Evolutionary conservation across 2,797 vertebrate genomes (phyloP).

Genomic region (Chloroceryle amazona): DNA sequence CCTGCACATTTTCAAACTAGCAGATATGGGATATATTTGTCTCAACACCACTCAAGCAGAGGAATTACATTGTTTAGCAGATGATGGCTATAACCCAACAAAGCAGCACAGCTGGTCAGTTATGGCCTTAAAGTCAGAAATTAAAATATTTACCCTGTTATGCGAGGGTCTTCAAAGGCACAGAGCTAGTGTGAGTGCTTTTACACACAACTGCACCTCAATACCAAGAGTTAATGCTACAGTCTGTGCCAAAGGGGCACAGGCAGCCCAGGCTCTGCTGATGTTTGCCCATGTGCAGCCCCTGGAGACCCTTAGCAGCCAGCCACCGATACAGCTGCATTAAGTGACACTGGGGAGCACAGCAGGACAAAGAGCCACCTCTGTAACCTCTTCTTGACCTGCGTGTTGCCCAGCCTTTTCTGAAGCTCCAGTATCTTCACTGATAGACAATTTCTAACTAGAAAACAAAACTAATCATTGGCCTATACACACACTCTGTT

Average conservation of each 20-base stretch:
- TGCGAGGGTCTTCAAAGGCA: not conserved
- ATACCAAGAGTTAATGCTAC: not conserved
- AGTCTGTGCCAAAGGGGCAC: not conserved
- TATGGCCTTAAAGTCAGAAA: not conserved
- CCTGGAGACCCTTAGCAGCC: not conserved
- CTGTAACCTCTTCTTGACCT: not conserved
- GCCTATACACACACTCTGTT: not conserved
- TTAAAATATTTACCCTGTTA: not conserved
- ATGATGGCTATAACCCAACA: not conserved
- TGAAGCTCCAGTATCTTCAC: not conserved
- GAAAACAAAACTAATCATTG: not conserved
- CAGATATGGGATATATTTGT: not conserved
- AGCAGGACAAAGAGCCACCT: not conserved
- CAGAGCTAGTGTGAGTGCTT: not conserved
- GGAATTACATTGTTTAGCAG: not conserved
- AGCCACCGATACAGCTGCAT: not conserved
- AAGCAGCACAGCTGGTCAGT: not conserved
- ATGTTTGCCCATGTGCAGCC: not conserved
- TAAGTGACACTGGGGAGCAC: not conserved
- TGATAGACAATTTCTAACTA: not conserved
- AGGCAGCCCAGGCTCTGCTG: not conserved
- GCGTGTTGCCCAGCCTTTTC: not conserved
- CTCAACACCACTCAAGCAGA: not conserved
- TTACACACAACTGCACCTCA: not conserved
- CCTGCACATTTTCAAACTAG: not conserved